Evolutionary conservation across 2,113 vertebrate species (phyloP).

Genomic region (Rhinoptilus africanus): DNA sequence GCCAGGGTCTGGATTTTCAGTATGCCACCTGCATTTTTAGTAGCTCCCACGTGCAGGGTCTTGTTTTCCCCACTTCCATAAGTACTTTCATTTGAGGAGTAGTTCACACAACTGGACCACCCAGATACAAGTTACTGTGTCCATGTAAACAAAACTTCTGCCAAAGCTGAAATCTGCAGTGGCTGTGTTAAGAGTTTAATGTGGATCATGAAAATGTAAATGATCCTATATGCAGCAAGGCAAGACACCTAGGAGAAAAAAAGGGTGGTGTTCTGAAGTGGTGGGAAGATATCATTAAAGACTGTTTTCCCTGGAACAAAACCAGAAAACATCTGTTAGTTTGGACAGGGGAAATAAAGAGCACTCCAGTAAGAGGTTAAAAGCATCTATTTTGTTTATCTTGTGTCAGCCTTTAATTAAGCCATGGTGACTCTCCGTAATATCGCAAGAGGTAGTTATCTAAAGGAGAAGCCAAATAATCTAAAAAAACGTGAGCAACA

Average conservation of each 20-base stretch:
- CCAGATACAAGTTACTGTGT: not conserved
- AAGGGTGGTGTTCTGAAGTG: not conserved
- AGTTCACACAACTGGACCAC: not conserved
- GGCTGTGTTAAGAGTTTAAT: not conserved
- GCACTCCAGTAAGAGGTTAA: not conserved
- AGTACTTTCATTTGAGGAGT: not conserved
- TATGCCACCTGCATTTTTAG: not conserved
- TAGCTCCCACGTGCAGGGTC: not conserved
- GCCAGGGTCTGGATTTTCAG: not conserved
- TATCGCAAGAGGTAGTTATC: not conserved
- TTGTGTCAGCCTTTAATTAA: not conserved
- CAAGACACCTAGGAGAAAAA: not conserved
- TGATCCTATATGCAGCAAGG: not conserved
- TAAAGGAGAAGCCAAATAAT: not conserved
- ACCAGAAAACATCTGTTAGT: not conserved
- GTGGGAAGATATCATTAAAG: not conserved
- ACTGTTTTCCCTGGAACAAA: not conserved
- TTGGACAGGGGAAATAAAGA: not conserved
- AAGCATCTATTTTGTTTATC: not conserved
- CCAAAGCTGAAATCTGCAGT: not conserved
- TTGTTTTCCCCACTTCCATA: not conserved
- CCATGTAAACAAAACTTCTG: not conserved
- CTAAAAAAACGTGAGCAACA: not conserved
- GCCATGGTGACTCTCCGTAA: not conserved
- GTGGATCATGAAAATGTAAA: not conserved